Base-by-base conservation (phyloP, 2,113 vertebrate genomes). In the Crotalus tigris region DNA sequence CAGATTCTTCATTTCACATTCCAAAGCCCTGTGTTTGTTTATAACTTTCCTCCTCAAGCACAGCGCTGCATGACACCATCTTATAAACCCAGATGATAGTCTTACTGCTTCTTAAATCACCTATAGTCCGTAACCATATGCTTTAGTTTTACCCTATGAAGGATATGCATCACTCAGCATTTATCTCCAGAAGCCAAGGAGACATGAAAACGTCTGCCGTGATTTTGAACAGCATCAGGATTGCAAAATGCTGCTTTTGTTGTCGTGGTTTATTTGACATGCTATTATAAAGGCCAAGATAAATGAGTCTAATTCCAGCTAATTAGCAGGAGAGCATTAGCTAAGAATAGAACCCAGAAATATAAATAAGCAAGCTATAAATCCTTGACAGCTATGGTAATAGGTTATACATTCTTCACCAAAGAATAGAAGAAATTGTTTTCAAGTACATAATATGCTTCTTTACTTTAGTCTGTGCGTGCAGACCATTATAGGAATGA, bases 271-370 rank as follows among this genome's bases (percentile, higher is more conserved):
- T 88, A 55, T 89, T 91, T 33, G 44, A 54, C n/a, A 54, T 49
- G 17, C 5, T 89, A 0, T 91, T 91, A 49, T 61, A 51, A 19
- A 94, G 91, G 1, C 49, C 91, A 92, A 95, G 90, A 87, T 15
- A 90, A 94, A 90, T 3, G 58, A 75, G 12, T 53, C 1, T 69
- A 85, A 61, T 90, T 92, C 58, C n/a, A 9, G 9, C n/a, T 75
- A 61, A 85, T 54, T 93, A 15, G 3, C 51, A 53, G 12, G 46
- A 88, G 5, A 92, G 92, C 11, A 64, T 90, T 93, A 2, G 44
- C 23, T 44, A 44, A 5, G 53, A 87, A 94, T 13, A 8, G 91
- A 88, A 75, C 19, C 39, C 29, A 44, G 81, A 13, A 51, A 87
- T 85, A 61, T 61, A 59, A 54, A 93, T 53, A n/a, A 9, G 81